Base-by-base conservation (phyloP, 2,888 invertebrate genomes). In the Eudemis profundana region DNA sequence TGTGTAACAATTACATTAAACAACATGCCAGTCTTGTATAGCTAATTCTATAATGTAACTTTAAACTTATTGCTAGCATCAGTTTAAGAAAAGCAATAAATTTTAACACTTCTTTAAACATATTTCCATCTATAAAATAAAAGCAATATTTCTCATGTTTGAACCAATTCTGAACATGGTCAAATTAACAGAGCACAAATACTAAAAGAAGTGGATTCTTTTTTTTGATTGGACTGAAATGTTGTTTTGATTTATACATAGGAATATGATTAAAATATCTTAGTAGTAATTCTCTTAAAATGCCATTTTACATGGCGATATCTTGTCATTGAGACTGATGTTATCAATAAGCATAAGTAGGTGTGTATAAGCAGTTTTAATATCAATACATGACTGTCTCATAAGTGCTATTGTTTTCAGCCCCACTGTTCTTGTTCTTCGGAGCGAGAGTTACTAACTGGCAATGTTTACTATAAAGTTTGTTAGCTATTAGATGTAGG, bases 401-500 rank as follows among this genome's bases (percentile, higher is more conserved):
- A 21, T 57, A 33, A 65, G 40, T 53, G 61, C 72, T 74, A 70
- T 70, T 75, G 51, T 17, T 59, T 77, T 74, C 64, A 66, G 71
- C 77, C 74, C 78, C 75, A 75, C 78, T 73, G 76, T 75, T 77
- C 75, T 78, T 72, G 76, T 75, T 77, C 75, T 74, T 69, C 69
- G 70, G 76, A 76, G 75, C 77, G 75, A 63, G 75, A 77, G 72
- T 77, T 73, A 75, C 73, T 75, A 77, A 79, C 83, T 84, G 84
- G 83, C 84, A 82, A 80, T 81, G 82, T 85, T 84, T 83, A 84
- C 76, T 79, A 82, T 84, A 84, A 85, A 84, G 74, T 86, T 88
- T 86, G 80, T 86, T 89, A 89, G 90, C 89, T 85, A 83, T 85
- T 90, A 91, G 90, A 83, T 71, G 84, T 91, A 91, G 91, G 83